Evolutionary conservation across 2,888 invertebrate species (phyloP).

Genomic region (Acholoe squamosa): DNA sequence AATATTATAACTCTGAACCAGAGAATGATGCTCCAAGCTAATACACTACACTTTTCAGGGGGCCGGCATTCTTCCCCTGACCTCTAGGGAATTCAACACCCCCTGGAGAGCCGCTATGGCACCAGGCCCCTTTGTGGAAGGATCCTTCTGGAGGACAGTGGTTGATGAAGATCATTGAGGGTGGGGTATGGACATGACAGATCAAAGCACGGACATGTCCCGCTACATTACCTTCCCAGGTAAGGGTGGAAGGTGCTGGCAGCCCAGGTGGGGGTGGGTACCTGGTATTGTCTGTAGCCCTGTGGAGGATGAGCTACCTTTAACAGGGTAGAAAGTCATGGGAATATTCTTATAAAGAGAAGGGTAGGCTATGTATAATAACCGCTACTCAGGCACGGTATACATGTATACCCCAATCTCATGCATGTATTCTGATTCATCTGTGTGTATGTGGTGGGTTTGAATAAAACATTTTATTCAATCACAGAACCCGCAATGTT

Average conservation of each 20-base stretch:
- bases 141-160: background rate
- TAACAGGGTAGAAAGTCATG: conserved; percentile 1
- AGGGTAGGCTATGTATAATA: background rate
- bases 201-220: background rate
- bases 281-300: background rate
- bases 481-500: no score
- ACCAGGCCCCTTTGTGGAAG: conserved; percentile 1
- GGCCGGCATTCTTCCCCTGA: background rate
- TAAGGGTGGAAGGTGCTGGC: background rate
- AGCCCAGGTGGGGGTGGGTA: background rate
- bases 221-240: conserved; percentile 6
- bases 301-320: background rate
- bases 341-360: background rate
- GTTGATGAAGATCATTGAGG: conserved; percentile 20
- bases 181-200: background rate
- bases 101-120: background rate
- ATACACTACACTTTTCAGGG: background rate
- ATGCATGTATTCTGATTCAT: no score
- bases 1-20: background rate
- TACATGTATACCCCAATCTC: background rate
- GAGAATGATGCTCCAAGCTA: background rate
- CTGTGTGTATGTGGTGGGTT: no score
- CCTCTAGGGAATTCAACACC: background rate
- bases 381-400: background rate
- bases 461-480: no score